These are phyloP conservation scores for Abramis brama DNA, from an alignment of 2,113 vertebrate species.

Conservation along the genomic window DNA sequence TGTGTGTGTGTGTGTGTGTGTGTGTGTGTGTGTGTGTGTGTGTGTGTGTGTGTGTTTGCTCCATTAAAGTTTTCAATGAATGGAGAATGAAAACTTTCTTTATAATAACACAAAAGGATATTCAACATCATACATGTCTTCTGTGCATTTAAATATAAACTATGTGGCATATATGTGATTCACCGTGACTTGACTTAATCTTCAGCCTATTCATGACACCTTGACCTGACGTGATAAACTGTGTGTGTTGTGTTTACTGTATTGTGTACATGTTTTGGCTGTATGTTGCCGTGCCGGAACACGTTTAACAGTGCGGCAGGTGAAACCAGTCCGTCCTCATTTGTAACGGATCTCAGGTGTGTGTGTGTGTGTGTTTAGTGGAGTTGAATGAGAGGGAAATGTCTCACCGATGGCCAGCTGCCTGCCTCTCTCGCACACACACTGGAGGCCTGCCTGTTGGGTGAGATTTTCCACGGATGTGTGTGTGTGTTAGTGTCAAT, in stretches of 20 bases:
- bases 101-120: not conserved
- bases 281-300: constrained; percentile 60
- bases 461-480: constrained; percentile 57
- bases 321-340: constrained; percentile 72
- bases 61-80: not conserved
- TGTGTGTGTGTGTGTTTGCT: constrained; percentile 8
- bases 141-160: not conserved
- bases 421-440: constrained; percentile 48
- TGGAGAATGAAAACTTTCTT: too few relatives aligned
- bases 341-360: constrained; percentile 57
- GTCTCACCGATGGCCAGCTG: constrained; percentile 63
- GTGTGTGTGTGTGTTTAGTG: constrained; percentile 40
- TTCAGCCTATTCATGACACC: not conserved
- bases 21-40: constrained; percentile 5
- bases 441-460: constrained; percentile 60
- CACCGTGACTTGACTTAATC: not conserved
- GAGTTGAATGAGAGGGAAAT: not conserved
- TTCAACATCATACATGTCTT: constrained; percentile 10
- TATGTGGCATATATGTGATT: not conserved
- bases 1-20: constrained; percentile 21
- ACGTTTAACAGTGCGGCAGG: constrained; percentile 63
- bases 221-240: constrained; percentile 2
- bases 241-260: constrained; percentile 20
- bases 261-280: not conserved
- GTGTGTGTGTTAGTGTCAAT: constrained; percentile 14